Conservation (phyloP, 2,888 invertebrate genomes). For the Spisula solida region DNA sequence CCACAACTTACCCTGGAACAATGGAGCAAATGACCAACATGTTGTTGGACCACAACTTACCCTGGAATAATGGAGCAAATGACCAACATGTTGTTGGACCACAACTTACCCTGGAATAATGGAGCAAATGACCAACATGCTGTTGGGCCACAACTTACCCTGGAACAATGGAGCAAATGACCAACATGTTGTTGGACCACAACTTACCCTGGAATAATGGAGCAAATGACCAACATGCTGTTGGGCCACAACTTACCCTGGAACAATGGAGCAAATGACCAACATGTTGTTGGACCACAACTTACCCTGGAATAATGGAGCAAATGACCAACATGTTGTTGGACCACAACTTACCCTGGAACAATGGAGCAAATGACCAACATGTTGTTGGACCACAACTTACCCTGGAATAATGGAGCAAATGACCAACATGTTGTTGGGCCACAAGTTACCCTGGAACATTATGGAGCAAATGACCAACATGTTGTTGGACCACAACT, state of each 20-base stretch:
- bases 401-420: conserved; percentile 86
- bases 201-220: conserved; percentile 85
- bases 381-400: conserved; percentile 86
- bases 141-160: no score
- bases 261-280: conserved; percentile 86
- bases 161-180: no score
- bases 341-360: conserved; percentile 86
- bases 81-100: no score
- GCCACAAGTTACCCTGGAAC: conserved; percentile 86
- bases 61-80: no score
- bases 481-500: conserved; percentile 86
- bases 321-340: conserved; percentile 86
- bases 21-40: no score
- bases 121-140: no score
- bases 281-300: conserved; percentile 86
- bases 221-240: conserved; percentile 86
- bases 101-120: no score
- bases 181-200: no score
- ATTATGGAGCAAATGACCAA: conserved; percentile 86
- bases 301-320: conserved; percentile 86
- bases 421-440: conserved; percentile 87
- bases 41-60: no score
- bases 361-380: conserved; percentile 86
- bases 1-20: no score
- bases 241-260: conserved; percentile 86